Evolutionary conservation across 2,888 invertebrate genomes (phyloP).

Genomic region (Drosophila dives): DNA sequence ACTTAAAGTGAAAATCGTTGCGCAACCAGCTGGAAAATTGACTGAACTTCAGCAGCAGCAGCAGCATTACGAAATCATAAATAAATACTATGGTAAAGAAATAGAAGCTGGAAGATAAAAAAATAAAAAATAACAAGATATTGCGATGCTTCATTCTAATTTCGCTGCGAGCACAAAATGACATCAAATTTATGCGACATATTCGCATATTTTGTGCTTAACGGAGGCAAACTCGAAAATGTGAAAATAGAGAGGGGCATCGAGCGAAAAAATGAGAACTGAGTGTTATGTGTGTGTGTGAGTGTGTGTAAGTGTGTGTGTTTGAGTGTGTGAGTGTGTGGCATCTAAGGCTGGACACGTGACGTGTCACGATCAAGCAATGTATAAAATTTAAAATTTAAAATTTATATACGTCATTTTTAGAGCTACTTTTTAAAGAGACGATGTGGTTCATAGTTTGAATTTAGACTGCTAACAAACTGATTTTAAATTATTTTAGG

Average conservation of each 20-base stretch:
- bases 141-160: constrained; percentile 72
- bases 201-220: constrained; percentile 67
- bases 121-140: constrained; percentile 35
- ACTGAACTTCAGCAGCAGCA: constrained; percentile 24
- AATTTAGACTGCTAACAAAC: neutral
- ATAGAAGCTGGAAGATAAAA: constrained; percentile 1
- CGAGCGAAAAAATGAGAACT: constrained; percentile 6
- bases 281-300: neutral
- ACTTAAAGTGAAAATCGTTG: constrained; percentile 42
- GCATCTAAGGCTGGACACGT: constrained; percentile 9
- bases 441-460: neutral
- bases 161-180: constrained; percentile 49
- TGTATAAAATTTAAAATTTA: too few species aligned
- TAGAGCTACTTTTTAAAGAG: neutral
- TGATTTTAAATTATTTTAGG: neutral
- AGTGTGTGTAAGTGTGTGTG: neutral
- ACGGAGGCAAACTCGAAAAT: constrained; percentile 20
- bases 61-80: constrained; percentile 25
- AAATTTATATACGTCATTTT: neutral
- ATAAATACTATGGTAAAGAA: constrained; percentile 28
- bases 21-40: constrained; percentile 71
- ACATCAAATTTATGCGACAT: constrained; percentile 62
- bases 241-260: neutral
- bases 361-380: constrained; percentile 22
- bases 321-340: neutral